Percentiles rank a stretch among this genome's conserved stretches.
phyloP scores from a whole-genome alignment of 2,113 vertebrate species.

The Charina bottae region DNA sequence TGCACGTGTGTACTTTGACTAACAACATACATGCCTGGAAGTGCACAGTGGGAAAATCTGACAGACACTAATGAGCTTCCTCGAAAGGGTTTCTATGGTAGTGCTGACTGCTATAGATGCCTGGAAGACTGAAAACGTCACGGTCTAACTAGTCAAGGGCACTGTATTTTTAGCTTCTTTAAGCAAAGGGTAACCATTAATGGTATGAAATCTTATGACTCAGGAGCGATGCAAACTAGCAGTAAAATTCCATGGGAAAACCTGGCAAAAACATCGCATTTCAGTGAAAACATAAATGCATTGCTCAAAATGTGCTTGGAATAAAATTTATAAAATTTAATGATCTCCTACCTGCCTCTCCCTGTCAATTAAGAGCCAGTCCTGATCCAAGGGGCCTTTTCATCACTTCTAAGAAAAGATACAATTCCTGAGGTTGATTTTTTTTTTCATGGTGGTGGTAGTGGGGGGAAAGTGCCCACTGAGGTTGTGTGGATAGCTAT shows the following conservation, averaged over 20 bases:
- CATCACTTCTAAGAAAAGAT: not conserved
- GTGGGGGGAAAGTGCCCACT: not conserved
- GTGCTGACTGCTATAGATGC: slow-evolving; percentile 20
- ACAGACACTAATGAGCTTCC: slow-evolving; percentile 3
- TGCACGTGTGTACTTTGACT: not conserved
- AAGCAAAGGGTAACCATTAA: slow-evolving; percentile 28
- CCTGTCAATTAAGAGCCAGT: not conserved
- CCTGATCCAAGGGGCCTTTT: not conserved
- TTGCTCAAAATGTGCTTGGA: not conserved
- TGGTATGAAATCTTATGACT: slow-evolving; percentile 21
- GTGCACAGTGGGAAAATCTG: slow-evolving; percentile 28
- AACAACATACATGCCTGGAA: slow-evolving; percentile 4
- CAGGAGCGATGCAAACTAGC: not conserved
- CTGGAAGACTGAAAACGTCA: not conserved
- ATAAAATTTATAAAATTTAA: not conserved
- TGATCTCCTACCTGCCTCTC: not conserved
- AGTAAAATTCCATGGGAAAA: slow-evolving; percentile 1
- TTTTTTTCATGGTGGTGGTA: not conserved
- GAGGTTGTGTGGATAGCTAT: not conserved
- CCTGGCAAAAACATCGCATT: not conserved
- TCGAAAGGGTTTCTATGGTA: slow-evolving; percentile 27
- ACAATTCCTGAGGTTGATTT: not conserved
- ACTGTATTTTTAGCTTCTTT: slow-evolving; percentile 31
- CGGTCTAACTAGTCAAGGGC: not conserved
- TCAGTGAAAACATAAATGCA: slow-evolving; percentile 10